phyloP scores from a whole-genome alignment of 2,113 vertebrate species.

The Ancistrus triradiatus region DNA sequence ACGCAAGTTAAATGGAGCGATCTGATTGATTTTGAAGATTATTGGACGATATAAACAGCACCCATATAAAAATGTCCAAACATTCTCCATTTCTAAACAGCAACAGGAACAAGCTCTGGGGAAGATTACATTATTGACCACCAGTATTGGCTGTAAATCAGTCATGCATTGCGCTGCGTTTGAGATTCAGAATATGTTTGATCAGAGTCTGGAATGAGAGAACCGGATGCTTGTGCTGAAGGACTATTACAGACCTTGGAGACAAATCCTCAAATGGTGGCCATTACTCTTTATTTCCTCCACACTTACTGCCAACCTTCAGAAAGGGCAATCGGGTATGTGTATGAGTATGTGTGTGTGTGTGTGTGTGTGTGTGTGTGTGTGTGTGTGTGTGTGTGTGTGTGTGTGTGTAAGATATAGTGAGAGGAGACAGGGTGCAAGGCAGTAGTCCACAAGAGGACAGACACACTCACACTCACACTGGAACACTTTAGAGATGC shows the following conservation, averaged over 20 bases:
- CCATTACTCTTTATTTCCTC: conserved; percentile 44
- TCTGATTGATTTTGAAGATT: conserved; percentile 8
- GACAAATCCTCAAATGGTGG: conserved; percentile 35
- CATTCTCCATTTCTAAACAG: not conserved
- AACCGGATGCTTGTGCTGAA: conserved; percentile 31
- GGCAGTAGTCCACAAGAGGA: too few species aligned
- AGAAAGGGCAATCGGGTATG: conserved; percentile 4
- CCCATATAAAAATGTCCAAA: not conserved
- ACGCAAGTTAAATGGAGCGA: not conserved
- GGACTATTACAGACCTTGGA: conserved; percentile 37
- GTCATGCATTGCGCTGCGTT: not conserved
- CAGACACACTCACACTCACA: too few species aligned
- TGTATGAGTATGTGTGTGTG: too few species aligned
- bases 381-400: conserved; percentile 6
- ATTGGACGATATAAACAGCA: not conserved
- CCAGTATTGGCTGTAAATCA: conserved; percentile 4
- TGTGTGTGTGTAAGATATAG: conserved; percentile 4
- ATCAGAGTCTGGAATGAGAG: conserved; percentile 2
- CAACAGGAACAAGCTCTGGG: not conserved
- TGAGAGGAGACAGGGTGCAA: too few species aligned
- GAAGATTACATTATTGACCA: not conserved
- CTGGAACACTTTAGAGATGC: too few species aligned
- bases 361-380: conserved; percentile 1
- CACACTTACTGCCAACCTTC: conserved; percentile 32
- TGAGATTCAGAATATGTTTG: conserved; percentile 10